A percentile compares a stretch with the other conserved stretches of the same genome.
Conservation (phyloP, 2,888 invertebrate genomes). For the Drosophila infuscata region DNA sequence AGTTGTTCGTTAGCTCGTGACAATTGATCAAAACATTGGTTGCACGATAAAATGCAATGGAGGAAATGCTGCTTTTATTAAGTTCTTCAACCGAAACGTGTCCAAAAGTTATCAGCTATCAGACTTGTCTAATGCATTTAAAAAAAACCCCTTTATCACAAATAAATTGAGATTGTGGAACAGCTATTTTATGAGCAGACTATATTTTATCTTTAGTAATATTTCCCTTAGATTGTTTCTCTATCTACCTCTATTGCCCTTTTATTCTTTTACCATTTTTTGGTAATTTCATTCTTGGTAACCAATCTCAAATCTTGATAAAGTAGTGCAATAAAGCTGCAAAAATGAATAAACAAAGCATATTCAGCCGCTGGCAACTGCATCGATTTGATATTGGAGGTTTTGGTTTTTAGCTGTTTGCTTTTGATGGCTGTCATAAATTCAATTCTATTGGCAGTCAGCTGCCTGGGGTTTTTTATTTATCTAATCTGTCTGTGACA, state of each 20-base stretch:
- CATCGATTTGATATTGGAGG: constrained; percentile 7
- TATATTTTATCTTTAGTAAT: neutral
- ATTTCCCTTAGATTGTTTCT: too few relatives aligned
- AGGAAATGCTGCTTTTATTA: constrained; percentile 4
- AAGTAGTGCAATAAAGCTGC: constrained; percentile 5
- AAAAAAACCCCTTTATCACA: neutral
- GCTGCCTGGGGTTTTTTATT: constrained; percentile 10
- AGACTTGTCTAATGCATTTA: neutral
- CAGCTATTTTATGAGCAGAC: neutral
- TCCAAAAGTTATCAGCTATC: neutral
- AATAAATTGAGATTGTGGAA: neutral
- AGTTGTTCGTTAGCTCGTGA: constrained; percentile 37
- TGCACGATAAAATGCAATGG: constrained; percentile 24
- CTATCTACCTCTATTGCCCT: too few relatives aligned
- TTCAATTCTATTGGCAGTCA: constrained; percentile 37
- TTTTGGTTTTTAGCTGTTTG: neutral
- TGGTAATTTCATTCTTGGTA: neutral
- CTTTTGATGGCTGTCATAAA: constrained; percentile 36
- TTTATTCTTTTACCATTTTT: neutral
- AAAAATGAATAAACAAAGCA: neutral
- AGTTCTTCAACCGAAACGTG: neutral
- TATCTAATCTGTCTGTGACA: constrained; percentile 47
- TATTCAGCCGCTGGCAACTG: constrained; percentile 8
- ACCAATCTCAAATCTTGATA: neutral
- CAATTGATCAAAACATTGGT: constrained; percentile 50